Evolutionary conservation across 2,888 invertebrate species (phyloP), one percentile per base, ranked within the genome.

Genomic region (Euplagia quadripunctaria): DNA sequence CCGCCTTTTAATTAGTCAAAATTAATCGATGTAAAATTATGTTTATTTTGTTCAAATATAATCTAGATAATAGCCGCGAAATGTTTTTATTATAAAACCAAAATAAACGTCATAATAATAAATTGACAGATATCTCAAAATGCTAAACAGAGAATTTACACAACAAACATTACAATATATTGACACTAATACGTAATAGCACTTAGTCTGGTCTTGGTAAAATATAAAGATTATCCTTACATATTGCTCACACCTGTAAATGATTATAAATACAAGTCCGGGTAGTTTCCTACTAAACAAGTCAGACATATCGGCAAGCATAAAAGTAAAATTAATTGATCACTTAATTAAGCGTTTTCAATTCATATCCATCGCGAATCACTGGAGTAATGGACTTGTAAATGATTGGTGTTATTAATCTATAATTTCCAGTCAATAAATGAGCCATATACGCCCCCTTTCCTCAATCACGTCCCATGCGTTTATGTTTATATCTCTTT

Each of bases 381-480:
- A 83, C 80, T 82, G 84, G 77, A 83, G 82, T 88, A 86, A 89
- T 88, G 84, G 84, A 79, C 82, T 82, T 82, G 80, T 87, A 87
- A 89, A 86, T 89, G 86, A 91, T 90, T 87, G 82, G 83, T 78
- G 79, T 87, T 86, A 91, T 91, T 89, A 90, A 91, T 90, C 87
- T 88, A 88, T 88, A 90, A 91, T 89, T 90, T 89, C 85, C 85
- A 88, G 87, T 89, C 86, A 86, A 87, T 89, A 87, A 87, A 85
- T 85, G 87, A 85, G 84, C 85, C 80, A 80, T 84, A 77, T 76
- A 83, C 86, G 86, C 88, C 91, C 82, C 85, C 79, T 81, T 81
- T 84, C 79, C 86, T 82, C 80, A 75, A 79, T 86, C 81, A 78
- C 77, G 79, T 79, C 82, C 73, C 75, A 83, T 78, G 69, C 67